Evolutionary conservation across 2,113 vertebrate species (phyloP), one percentile per base, ranked within the genome.

Genomic region (Caranx ignobilis): DNA sequence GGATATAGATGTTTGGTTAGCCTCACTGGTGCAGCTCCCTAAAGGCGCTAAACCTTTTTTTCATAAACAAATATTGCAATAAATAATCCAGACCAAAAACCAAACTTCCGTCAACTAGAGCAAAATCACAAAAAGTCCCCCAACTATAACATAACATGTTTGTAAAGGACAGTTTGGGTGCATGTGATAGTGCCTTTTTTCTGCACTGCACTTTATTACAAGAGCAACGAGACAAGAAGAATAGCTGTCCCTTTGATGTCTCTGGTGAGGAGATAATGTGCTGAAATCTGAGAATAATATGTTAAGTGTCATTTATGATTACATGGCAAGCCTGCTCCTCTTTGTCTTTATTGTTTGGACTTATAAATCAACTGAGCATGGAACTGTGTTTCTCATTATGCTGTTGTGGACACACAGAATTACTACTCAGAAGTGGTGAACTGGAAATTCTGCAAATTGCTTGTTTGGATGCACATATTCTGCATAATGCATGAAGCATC

Each of bases 401-500:
- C 60, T 56, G 82, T 43, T 81, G 67, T 72, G 79, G 74, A 70
- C 76, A 77, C 74, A 77, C 6, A 50, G 19, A 81, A 72, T 75
- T 71, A 62, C 75, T 43, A 63, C 73, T 68, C 72, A 68, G 79
- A 77, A 79, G 80, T 81, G 71, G 84, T 70, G 79, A 87, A 79
- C 72, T 75, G 83, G 78, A 88, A 90, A 87, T 71, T 74, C 78
- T 59, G 81, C 81, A 88, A 89, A 85, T 88, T 81, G 84, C 84
- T 87, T 82, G 78, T 87, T 79, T 82, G 68, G 75, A 91, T 82
- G 79, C 79, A 81, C 79, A 75, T 77, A 81, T 50, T 85, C 72
- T 82, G 78, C 79, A 85, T 87, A 78, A 91, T 86, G 88, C 87
- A 90, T 87, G 83, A 80, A 79, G 81, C 75, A 87, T 83, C 64